A percentile compares a stretch with the other conserved stretches of the same genome.
These are phyloP conservation scores for Pangasianodon gigas DNA, from an alignment of 2,113 vertebrate genomes.

Conservation along the genomic window DNA sequence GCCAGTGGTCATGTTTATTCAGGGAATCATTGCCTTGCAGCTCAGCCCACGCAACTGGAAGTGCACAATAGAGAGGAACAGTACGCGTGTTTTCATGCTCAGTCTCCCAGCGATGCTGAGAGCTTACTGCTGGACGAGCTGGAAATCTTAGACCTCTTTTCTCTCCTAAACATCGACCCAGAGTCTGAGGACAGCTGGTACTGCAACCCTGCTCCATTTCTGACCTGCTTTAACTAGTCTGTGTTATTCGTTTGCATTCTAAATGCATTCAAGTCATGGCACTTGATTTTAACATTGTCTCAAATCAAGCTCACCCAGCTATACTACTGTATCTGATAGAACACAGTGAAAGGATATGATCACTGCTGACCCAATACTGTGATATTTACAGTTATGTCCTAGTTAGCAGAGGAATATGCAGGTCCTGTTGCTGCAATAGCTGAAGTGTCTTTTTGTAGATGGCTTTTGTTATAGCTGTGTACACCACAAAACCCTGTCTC, in stretches of 20 bases:
- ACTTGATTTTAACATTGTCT: not conserved
- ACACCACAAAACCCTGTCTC: not conserved
- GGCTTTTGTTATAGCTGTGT: constrained; percentile 20
- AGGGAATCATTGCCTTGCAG: constrained; percentile 66
- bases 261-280: not conserved
- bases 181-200: constrained; percentile 88
- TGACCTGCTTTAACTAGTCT: constrained; percentile 24
- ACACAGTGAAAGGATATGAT: not conserved
- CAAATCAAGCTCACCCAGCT: not conserved
- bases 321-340: not conserved
- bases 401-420: not conserved
- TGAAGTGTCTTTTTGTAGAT: not conserved
- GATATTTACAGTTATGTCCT: not conserved
- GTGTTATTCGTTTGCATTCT: not conserved
- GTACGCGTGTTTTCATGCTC: constrained; percentile 83
- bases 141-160: constrained; percentile 83
- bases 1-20: constrained; percentile 51
- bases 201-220: constrained; percentile 34
- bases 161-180: constrained; percentile 65
- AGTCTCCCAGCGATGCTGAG: constrained; percentile 60
- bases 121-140: constrained; percentile 83
- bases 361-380: not conserved
- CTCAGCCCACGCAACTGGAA: constrained; percentile 62
- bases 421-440: not conserved
- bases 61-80: constrained; percentile 72